Conservation (phyloP, 92 coral and sea anemone genomes). For the Porites evermanni region DNA sequence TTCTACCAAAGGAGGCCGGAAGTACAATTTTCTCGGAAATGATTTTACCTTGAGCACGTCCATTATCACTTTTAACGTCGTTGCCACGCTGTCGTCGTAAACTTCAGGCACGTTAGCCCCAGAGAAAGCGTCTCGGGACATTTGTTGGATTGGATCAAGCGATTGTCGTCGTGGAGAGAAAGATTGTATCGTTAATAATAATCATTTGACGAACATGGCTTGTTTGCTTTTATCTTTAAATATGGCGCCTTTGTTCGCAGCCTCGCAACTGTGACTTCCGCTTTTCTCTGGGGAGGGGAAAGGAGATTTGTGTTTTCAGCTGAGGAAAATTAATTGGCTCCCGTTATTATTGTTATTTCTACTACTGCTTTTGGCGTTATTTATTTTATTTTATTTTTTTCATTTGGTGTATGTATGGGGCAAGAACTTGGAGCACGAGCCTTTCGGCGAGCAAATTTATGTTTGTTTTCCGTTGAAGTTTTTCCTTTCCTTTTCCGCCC, state of each 20-base stretch:
- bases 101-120: slow-evolving; percentile 37
- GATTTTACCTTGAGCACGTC: slow-evolving; percentile 54
- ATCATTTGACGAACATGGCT: slow-evolving; percentile 47
- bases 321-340: no score
- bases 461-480: no score
- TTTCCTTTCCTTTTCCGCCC: no score
- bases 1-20: neutral
- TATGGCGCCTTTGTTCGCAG: slow-evolving; percentile 84
- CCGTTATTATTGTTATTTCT: no score
- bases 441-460: no score
- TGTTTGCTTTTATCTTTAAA: slow-evolving; percentile 84
- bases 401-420: no score
- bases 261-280: slow-evolving; percentile 52
- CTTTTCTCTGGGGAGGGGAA: slow-evolving; percentile 20
- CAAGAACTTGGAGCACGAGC: no score
- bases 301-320: neutral
- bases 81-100: slow-evolving; percentile 78
- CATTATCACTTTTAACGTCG: slow-evolving; percentile 72
- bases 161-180: slow-evolving; percentile 17
- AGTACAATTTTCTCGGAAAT: neutral
- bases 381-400: no score
- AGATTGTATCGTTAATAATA: slow-evolving; percentile 24
- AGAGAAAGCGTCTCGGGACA: slow-evolving; percentile 59
- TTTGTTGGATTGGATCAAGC: slow-evolving; percentile 38
- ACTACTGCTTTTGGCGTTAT: no score